These are phyloP conservation scores for Notodonta dromedarius DNA, from an alignment of 2,888 invertebrate species.

Conservation along the genomic window DNA sequence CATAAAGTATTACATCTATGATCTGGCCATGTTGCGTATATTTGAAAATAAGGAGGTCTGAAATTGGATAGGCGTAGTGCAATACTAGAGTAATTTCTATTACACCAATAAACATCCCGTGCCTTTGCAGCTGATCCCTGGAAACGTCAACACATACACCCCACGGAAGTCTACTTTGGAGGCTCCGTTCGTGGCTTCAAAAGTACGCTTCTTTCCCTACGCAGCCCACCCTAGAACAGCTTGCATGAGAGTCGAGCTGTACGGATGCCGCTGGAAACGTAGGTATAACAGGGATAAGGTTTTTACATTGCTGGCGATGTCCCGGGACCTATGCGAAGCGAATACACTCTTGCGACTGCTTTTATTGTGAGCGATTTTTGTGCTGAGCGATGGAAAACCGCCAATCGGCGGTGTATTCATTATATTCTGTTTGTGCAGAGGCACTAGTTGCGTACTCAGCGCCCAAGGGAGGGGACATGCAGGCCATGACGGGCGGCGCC, in stretches of 20 bases:
- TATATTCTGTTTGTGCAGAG: slow-evolving; percentile 79
- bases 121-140: slow-evolving; percentile 87
- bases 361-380: slow-evolving; percentile 24
- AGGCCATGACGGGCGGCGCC: slow-evolving; percentile 86
- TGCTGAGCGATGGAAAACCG: slow-evolving; percentile 51
- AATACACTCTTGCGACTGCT: slow-evolving; percentile 42
- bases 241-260: slow-evolving; percentile 96
- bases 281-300: slow-evolving; percentile 58
- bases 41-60: no score
- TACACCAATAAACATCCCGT: not conserved
- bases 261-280: slow-evolving; percentile 89
- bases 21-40: no score
- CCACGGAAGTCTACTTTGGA: slow-evolving; percentile 89
- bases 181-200: slow-evolving; percentile 93
- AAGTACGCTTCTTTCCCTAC: slow-evolving; percentile 94
- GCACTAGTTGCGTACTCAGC: slow-evolving; percentile 87
- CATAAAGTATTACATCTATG: no score
- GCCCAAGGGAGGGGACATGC: slow-evolving; percentile 86
- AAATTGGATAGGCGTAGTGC: no score
- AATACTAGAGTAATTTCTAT: not conserved
- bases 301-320: slow-evolving; percentile 56
- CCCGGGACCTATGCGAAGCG: slow-evolving; percentile 61
- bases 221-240: slow-evolving; percentile 93
- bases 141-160: slow-evolving; percentile 91
- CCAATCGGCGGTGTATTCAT: slow-evolving; percentile 59